Evolutionary conservation across 1,140 invertebrate species (phyloP).

Genomic region (Cotesia chilonis): DNA sequence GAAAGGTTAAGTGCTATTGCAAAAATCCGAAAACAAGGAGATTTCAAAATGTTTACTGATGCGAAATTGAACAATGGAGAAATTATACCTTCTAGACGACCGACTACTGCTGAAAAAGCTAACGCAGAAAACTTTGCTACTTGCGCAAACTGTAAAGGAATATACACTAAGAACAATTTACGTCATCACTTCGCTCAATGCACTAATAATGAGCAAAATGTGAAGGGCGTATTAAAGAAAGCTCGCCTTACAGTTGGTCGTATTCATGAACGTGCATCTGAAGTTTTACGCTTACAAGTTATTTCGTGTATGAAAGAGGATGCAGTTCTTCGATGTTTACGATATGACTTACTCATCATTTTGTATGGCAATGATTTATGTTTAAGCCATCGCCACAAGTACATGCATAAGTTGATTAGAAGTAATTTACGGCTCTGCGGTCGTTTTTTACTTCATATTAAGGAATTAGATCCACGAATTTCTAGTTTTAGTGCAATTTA

Average conservation of each 20-base stretch:
- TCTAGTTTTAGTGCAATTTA: neutral
- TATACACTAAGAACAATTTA: too few species aligned
- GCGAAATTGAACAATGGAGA: too few species aligned
- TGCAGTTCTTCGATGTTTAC: neutral
- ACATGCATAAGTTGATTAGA: neutral
- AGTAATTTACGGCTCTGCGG: neutral
- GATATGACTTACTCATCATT: neutral
- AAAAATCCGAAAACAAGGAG: constrained; percentile 28
- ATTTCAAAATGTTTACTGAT: constrained; percentile 1
- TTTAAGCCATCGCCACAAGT: neutral
- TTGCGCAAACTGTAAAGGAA: too few species aligned
- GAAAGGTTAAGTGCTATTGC: constrained; percentile 34
- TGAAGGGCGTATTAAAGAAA: neutral
- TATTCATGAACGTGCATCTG: neutral
- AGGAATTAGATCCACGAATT: neutral
- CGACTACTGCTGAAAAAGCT: too few species aligned
- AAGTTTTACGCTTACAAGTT: neutral
- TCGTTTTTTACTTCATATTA: neutral
- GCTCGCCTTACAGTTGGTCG: neutral
- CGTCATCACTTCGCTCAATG: neutral
- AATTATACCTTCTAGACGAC: too few species aligned
- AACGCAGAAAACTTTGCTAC: too few species aligned
- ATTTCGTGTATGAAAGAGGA: neutral
- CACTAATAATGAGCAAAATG: neutral
- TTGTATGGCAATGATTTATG: neutral